Evolutionary conservation across 2,888 invertebrate species (phyloP).

Genomic region (Cataglyphis albicans): DNA sequence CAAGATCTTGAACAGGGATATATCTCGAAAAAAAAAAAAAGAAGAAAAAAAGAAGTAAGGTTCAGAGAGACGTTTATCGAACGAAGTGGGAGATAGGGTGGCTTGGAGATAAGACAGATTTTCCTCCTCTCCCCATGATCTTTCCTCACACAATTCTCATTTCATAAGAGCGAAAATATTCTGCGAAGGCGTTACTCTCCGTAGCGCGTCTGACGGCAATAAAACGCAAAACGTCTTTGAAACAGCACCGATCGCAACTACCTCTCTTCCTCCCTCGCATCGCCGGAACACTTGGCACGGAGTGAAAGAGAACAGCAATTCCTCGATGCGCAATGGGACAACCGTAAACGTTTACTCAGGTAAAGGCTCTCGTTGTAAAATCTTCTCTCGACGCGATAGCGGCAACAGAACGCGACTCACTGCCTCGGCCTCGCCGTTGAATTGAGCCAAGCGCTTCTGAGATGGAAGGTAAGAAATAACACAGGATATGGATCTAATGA

Average conservation of each 20-base stretch:
- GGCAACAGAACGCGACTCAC: constrained; percentile 35
- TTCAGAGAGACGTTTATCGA: constrained; percentile 39
- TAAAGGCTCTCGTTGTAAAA: constrained; percentile 69
- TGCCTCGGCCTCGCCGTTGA: constrained; percentile 12
- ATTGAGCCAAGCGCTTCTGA: constrained; percentile 27
- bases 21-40: constrained; percentile 34
- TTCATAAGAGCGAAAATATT: constrained; percentile 68
- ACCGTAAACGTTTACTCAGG: constrained; percentile 78
- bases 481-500: constrained; percentile 56
- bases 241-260: constrained; percentile 17
- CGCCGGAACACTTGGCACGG: constrained; percentile 58
- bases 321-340: constrained; percentile 64
- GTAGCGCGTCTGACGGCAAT: constrained; percentile 38
- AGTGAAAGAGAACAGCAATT: constrained; percentile 65
- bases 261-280: background rate
- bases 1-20: constrained; percentile 44
- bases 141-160: constrained; percentile 66
- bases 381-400: constrained; percentile 69
- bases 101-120: constrained; percentile 55
- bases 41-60: constrained; percentile 37
- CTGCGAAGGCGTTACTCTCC: constrained; percentile 48
- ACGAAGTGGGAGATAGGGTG: constrained; percentile 32
- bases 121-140: constrained; percentile 48
- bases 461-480: constrained; percentile 50
- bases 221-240: constrained; percentile 62